phyloP scores from a whole-genome alignment of 2,888 invertebrate genomes.

The Mimas tiliae region DNA sequence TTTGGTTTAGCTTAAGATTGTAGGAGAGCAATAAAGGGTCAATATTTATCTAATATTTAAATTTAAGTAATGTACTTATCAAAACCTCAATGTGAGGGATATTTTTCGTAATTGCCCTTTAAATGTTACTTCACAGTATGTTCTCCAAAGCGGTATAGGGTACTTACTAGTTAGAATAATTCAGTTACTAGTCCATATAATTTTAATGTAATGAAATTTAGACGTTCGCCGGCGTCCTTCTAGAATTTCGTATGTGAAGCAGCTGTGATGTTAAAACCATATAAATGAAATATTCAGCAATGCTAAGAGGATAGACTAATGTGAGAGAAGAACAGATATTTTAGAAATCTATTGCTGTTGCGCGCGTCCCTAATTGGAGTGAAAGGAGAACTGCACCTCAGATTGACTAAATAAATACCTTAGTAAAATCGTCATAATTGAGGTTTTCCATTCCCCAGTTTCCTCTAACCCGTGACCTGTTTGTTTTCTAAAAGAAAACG shows the following conservation, averaged over 20 bases:
- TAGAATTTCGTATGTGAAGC: neutral
- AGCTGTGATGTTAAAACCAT: conserved; percentile 9
- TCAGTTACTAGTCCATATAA: conserved; percentile 84
- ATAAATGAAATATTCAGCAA: conserved; percentile 1
- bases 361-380: too few relatives aligned
- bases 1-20: conserved; percentile 74
- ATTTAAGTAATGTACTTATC: conserved; percentile 66
- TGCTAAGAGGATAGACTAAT: too few relatives aligned
- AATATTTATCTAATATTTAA: conserved; percentile 54
- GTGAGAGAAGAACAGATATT: too few relatives aligned
- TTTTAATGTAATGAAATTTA: conserved; percentile 77
- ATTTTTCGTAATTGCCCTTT: conserved; percentile 67
- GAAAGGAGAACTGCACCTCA: too few relatives aligned
- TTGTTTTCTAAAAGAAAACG: too few relatives aligned
- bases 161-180: conserved; percentile 84
- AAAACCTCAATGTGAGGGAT: conserved; percentile 61
- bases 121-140: conserved; percentile 60
- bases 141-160: conserved; percentile 83
- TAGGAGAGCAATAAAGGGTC: conserved; percentile 76
- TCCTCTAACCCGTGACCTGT: too few relatives aligned
- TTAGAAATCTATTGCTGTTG: too few relatives aligned
- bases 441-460: too few relatives aligned
- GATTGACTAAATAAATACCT: too few relatives aligned
- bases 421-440: too few relatives aligned
- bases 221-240: conserved; percentile 66